These are phyloP conservation scores for Drosophila kuntzei DNA, from an alignment of 2,888 invertebrate genomes.

Conservation along the genomic window DNA sequence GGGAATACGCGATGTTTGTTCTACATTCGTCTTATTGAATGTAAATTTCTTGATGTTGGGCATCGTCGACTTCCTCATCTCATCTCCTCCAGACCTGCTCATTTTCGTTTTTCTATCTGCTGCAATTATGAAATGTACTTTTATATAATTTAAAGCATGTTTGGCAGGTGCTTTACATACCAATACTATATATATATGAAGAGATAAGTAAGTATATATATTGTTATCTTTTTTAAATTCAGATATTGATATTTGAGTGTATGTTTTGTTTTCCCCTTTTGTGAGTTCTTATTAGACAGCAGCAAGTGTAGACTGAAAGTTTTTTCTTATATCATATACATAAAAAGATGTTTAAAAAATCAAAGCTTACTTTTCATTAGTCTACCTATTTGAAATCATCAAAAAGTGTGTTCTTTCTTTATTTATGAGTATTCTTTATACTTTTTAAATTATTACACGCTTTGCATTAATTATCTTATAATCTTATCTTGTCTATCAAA, in stretches of 20 bases:
- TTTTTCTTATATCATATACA: neutral
- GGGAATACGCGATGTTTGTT: conserved; percentile 11
- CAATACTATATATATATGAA: neutral
- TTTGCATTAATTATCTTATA: no score
- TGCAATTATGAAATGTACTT: neutral
- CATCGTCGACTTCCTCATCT: neutral
- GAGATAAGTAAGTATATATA: neutral
- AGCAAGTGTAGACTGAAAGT: neutral
- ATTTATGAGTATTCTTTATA: no score
- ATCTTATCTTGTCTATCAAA: no score
- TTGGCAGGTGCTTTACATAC: neutral
- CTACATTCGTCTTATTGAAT: conserved; percentile 27
- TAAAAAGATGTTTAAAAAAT: neutral
- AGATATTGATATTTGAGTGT: neutral
- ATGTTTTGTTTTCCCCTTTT: neutral
- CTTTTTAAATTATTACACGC: no score
- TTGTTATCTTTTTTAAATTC: neutral
- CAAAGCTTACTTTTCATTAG: neutral
- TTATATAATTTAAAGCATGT: neutral
- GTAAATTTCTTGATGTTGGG: neutral
- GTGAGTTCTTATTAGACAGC: neutral
- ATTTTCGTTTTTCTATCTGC: neutral
- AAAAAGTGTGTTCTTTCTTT: neutral
- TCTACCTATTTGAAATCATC: neutral
- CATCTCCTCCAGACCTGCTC: neutral